These are phyloP conservation scores for Phocides pigmalion DNA, from an alignment of 1,140 invertebrate species.

Conservation along the genomic window DNA sequence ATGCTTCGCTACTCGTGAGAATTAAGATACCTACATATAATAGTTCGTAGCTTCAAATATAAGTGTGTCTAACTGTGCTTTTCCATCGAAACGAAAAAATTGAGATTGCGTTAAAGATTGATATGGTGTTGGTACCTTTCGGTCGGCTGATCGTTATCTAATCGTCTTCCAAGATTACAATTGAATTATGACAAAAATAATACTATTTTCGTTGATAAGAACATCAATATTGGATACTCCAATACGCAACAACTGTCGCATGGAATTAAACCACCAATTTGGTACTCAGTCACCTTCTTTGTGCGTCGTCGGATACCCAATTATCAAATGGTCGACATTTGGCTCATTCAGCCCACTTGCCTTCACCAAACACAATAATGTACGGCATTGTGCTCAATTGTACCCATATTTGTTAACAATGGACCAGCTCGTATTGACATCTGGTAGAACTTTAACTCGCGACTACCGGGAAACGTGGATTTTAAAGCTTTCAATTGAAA, in stretches of 20 bases:
- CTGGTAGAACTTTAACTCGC: slow-evolving; percentile 51
- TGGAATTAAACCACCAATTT: slow-evolving; percentile 1
- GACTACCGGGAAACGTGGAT: neutral
- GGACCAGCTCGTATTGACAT: slow-evolving; percentile 64
- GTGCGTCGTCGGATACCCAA: slow-evolving; percentile 38
- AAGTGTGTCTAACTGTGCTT: too few species aligned
- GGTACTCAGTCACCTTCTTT: neutral
- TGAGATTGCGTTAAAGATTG: too few species aligned
- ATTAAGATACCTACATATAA: too few species aligned
- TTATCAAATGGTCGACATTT: slow-evolving; percentile 65
- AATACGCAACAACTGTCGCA: slow-evolving; percentile 8
- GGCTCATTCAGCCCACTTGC: slow-evolving; percentile 42
- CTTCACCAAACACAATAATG: slow-evolving; percentile 71
- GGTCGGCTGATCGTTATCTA: too few species aligned
- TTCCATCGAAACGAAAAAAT: too few species aligned
- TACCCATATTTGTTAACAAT: slow-evolving; percentile 78
- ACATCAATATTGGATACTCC: neutral
- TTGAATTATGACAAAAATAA: too few species aligned
- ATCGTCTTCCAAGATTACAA: too few species aligned
- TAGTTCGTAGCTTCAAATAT: too few species aligned
- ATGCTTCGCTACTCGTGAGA: too few species aligned
- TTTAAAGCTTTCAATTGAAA: slow-evolving; percentile 1
- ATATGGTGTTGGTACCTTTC: too few species aligned
- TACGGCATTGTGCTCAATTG: slow-evolving; percentile 67
- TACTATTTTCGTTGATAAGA: too few species aligned